Conservation (phyloP, 1,140 invertebrate genomes). For the Cydia splendana region DNA sequence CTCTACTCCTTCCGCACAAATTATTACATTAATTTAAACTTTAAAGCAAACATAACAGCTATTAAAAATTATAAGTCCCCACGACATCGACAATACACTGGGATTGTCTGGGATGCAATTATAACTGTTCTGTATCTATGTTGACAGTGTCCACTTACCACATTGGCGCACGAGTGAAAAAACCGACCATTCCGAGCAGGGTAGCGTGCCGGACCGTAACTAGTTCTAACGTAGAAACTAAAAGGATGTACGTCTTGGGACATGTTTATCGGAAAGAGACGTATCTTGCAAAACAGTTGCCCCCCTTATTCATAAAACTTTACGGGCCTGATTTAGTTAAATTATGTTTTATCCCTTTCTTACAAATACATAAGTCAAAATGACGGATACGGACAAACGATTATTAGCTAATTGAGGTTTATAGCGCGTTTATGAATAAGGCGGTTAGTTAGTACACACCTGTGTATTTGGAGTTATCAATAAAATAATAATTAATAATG, state of each 20-base stretch:
- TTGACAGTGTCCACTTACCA: constrained; percentile 24
- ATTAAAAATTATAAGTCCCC: background rate
- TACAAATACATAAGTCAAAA: too few species aligned
- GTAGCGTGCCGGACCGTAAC: constrained; percentile 17
- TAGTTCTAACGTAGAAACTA: constrained; percentile 9
- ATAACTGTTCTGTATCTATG: constrained; percentile 31
- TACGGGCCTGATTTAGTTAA: too few species aligned
- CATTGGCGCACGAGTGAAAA: constrained; percentile 17
- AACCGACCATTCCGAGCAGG: constrained; percentile 21
- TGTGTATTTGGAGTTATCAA: too few species aligned
- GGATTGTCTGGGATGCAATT: constrained; percentile 24
- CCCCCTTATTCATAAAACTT: too few species aligned
- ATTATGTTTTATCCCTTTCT: too few species aligned
- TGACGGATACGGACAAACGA: too few species aligned
- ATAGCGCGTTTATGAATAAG: too few species aligned
- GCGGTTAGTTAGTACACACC: too few species aligned
- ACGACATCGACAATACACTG: background rate
- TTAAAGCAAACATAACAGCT: background rate
- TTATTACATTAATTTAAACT: background rate
- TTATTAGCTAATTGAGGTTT: too few species aligned
- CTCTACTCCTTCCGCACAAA: too few species aligned
- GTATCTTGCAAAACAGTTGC: too few species aligned
- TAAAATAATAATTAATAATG: too few species aligned
- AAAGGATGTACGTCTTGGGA: background rate
- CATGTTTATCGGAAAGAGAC: background rate